A percentile compares a stretch with the other conserved stretches of the same genome.
Conservation (phyloP, 2,888 invertebrate genomes). For the Gonocerus acuteangulatus region DNA sequence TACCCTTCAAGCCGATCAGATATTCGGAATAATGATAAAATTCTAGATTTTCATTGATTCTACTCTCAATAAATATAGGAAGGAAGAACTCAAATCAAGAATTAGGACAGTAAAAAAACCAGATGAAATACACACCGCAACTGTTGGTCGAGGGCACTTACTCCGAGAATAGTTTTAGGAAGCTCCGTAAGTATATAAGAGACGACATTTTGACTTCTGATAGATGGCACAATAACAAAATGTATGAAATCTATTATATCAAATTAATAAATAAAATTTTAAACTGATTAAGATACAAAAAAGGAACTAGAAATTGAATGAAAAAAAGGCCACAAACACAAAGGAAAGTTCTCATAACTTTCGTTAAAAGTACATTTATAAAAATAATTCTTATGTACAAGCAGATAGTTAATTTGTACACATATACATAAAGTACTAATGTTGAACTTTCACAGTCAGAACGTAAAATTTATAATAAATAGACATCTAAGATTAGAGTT, state of each 20-base stretch:
- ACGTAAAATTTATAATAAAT: slow-evolving; percentile 12
- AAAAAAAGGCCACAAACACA: slow-evolving; percentile 7
- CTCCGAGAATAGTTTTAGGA: too few relatives aligned
- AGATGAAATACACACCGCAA: too few relatives aligned
- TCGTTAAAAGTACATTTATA: slow-evolving; percentile 4
- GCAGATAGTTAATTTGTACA: slow-evolving; percentile 14
- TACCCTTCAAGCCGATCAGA: too few relatives aligned
- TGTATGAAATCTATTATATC: neutral
- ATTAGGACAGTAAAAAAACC: too few relatives aligned
- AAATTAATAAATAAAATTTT: neutral
- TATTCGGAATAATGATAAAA: too few relatives aligned
- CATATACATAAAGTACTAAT: neutral
- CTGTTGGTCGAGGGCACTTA: too few relatives aligned
- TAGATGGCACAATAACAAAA: slow-evolving; percentile 1
- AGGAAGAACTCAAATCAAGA: too few relatives aligned
- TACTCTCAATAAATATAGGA: too few relatives aligned
- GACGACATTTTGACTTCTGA: too few relatives aligned
- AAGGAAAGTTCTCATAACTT: slow-evolving; percentile 3
- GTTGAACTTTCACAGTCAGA: slow-evolving; percentile 4
- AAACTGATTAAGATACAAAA: neutral
- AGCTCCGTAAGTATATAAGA: too few relatives aligned
- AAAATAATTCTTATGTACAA: slow-evolving; percentile 23
- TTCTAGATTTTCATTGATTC: too few relatives aligned
- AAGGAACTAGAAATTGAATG: slow-evolving; percentile 5
- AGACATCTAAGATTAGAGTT: slow-evolving; percentile 5